These are phyloP conservation scores for Phainopepla nitens DNA, from an alignment of 2,113 vertebrate genomes.

Conservation along the genomic window DNA sequence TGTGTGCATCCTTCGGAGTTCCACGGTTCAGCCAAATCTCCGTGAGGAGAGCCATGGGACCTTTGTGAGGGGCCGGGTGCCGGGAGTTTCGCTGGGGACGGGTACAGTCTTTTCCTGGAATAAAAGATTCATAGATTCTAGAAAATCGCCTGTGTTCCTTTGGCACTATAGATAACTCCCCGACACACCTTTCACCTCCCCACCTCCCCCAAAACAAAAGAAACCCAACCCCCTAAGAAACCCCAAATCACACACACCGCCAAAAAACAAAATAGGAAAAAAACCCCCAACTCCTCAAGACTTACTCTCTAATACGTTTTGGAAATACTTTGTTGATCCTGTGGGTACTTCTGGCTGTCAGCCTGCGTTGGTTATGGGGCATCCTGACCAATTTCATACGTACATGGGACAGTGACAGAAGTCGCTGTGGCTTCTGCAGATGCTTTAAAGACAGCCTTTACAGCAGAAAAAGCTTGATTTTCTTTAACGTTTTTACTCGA, in stretches of 20 bases:
- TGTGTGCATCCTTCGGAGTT: not conserved
- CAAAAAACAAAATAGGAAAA: fast-evolving
- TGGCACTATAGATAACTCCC: fast-evolving
- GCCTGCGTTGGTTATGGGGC: fast-evolving
- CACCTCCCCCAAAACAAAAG: fast-evolving
- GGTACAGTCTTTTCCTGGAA: not conserved
- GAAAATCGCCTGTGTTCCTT: not conserved
- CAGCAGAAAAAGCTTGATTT: not conserved
- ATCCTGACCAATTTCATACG: fast-evolving
- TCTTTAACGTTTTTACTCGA: constrained; percentile 81
- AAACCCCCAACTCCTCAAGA: fast-evolving
- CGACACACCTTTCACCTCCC: not conserved
- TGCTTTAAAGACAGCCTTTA: not conserved
- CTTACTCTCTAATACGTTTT: fast-evolving
- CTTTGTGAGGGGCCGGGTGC: not conserved
- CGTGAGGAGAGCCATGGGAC: not conserved
- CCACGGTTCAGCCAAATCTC: fast-evolving
- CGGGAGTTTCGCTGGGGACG: fast-evolving
- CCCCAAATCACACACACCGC: not conserved
- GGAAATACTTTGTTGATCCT: not conserved
- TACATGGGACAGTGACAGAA: fast-evolving
- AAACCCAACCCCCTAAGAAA: too few relatives aligned
- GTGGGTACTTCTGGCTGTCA: fast-evolving
- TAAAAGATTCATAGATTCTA: not conserved
- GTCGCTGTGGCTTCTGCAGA: not conserved